A percentile compares a stretch with the other conserved stretches of the same genome.
These are phyloP conservation scores for Calidris pygmaea DNA, from an alignment of 2,113 vertebrate genomes.

Conservation along the genomic window DNA sequence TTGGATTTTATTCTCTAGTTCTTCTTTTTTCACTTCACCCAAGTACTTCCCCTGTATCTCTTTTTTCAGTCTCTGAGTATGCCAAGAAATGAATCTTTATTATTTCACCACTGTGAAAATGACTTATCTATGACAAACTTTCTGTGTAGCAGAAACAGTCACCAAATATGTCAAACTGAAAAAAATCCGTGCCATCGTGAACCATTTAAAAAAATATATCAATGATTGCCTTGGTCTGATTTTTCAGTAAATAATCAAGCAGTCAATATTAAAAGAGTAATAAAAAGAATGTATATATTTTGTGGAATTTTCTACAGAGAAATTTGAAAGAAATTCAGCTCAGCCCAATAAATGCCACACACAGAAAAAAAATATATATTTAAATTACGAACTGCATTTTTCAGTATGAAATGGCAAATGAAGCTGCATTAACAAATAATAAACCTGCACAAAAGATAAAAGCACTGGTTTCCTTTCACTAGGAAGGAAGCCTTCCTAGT, in stretches of 20 bases:
- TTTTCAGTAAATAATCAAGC: not conserved
- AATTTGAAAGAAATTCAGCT: not conserved
- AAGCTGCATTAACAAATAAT: not conserved
- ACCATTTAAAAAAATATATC: not conserved
- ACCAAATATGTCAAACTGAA: not conserved
- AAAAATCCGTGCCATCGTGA: not conserved
- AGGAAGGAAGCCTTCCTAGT: not conserved
- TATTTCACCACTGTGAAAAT: not conserved
- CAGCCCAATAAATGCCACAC: not conserved
- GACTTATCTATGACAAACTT: not conserved
- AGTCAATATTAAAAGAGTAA: not conserved
- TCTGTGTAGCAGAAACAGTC: not conserved
- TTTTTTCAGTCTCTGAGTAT: not conserved
- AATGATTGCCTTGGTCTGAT: not conserved
- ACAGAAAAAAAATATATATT: not conserved
- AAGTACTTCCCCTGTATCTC: not conserved
- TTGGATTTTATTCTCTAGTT: not conserved
- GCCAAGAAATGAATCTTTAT: not conserved
- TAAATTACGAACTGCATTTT: not conserved
- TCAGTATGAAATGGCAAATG: not conserved
- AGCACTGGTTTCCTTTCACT: not conserved
- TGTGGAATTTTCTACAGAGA: not conserved
- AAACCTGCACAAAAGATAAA: not conserved
- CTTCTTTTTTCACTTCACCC: not conserved
- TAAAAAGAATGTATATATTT: not conserved